A percentile compares a stretch with the other conserved stretches of the same genome.
Evolutionary conservation across 2,888 invertebrate species (phyloP).

Genomic region (Saturnia japonica): DNA sequence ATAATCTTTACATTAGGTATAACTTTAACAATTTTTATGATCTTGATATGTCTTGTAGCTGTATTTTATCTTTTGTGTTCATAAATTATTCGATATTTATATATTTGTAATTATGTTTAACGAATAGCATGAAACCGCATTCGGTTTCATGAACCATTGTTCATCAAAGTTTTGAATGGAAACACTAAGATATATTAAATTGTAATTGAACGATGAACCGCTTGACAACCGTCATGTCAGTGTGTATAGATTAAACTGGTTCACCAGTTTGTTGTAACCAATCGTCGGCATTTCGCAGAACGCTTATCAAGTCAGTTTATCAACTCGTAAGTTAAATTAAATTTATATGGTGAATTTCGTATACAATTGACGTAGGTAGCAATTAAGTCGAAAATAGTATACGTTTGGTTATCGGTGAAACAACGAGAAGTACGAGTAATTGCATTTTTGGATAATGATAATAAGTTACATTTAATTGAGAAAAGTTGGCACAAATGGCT

Average conservation of each 20-base stretch:
- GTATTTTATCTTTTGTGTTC: neutral
- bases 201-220: neutral
- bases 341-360: slow-evolving; percentile 31
- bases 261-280: slow-evolving; percentile 14
- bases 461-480: slow-evolving; percentile 16
- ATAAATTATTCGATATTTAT: neutral
- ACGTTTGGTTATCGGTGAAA: slow-evolving; percentile 28
- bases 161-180: neutral
- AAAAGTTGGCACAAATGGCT: neutral
- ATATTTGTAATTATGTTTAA: neutral
- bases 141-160: neutral
- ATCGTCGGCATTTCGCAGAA: slow-evolving; percentile 32
- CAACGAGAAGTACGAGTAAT: slow-evolving; percentile 14
- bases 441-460: slow-evolving; percentile 1
- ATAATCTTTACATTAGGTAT: too few relatives aligned
- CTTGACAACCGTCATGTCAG: neutral
- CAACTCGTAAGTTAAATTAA: slow-evolving; percentile 27
- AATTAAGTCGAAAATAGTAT: slow-evolving; percentile 30
- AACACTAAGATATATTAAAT: neutral
- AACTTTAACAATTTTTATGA: neutral
- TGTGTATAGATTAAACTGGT: slow-evolving; percentile 23
- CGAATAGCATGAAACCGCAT: neutral
- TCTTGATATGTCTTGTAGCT: neutral
- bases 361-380: slow-evolving; percentile 39
- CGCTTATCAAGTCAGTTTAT: slow-evolving; percentile 29